phyloP scores from a whole-genome alignment of 2,113 vertebrate species.

The Drymodes brunneopygia region DNA sequence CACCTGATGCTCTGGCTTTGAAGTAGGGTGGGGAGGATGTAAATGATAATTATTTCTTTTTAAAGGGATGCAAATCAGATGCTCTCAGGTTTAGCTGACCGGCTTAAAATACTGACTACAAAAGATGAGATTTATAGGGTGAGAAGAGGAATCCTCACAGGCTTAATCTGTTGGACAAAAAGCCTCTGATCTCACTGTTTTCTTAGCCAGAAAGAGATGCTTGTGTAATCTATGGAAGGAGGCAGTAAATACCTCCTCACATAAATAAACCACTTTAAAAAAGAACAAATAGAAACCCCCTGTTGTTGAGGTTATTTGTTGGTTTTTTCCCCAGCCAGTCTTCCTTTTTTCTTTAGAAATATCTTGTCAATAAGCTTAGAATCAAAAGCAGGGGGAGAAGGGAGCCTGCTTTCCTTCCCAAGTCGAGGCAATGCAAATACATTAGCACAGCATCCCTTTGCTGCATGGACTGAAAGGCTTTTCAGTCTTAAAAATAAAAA shows the following conservation, averaged over 20 bases:
- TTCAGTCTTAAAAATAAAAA: neutral
- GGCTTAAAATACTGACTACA: constrained; percentile 24
- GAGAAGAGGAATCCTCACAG: neutral
- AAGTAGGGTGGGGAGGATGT: neutral
- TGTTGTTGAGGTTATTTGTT: constrained; percentile 4
- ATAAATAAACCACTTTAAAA: constrained; percentile 15
- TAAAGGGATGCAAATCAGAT: constrained; percentile 13
- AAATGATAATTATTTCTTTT: neutral
- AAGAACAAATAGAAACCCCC: neutral
- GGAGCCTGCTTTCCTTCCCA: neutral
- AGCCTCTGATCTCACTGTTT: constrained; percentile 18
- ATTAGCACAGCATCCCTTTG: neutral
- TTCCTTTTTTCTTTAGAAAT: constrained; percentile 54
- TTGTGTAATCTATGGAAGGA: constrained; percentile 17
- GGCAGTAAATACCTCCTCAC: neutral
- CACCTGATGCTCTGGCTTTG: constrained; percentile 21
- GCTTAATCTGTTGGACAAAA: constrained; percentile 29
- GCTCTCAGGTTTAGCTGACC: neutral
- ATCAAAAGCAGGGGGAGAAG: neutral
- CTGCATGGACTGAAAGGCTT: constrained; percentile 20
- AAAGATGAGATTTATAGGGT: constrained; percentile 27
- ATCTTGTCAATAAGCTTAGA: constrained; percentile 64
- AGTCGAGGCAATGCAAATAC: neutral
- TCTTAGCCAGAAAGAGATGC: constrained; percentile 4
- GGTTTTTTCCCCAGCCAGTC: neutral